Conservation (phyloP, 2,888 invertebrate genomes). For the Parnassius orleans region DNA sequence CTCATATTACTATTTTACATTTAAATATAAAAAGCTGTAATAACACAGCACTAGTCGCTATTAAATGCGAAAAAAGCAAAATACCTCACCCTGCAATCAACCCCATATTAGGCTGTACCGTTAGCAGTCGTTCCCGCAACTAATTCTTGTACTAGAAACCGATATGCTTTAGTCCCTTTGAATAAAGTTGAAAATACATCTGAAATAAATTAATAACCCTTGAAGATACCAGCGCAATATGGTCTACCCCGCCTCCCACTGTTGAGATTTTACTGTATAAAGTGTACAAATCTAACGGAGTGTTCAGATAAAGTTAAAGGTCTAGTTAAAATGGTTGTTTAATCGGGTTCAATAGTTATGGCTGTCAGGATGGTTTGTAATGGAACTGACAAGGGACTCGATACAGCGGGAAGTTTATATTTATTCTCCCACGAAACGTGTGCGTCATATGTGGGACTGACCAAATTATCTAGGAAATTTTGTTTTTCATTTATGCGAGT, state of each 20-base stretch:
- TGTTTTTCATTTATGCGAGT: background rate
- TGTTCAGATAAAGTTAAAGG: background rate
- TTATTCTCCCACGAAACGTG: conserved; percentile 8
- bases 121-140: conserved; percentile 39
- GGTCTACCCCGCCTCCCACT: background rate
- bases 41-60: conserved; percentile 14
- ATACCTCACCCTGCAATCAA: conserved; percentile 43
- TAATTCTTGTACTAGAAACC: conserved; percentile 27
- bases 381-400: conserved; percentile 4
- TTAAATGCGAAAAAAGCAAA: conserved; percentile 33
- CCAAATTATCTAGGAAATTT: background rate
- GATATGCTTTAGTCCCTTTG: conserved; percentile 13
- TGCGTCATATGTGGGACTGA: background rate
- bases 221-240: background rate
- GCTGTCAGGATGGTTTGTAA: conserved; percentile 6
- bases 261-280: background rate
- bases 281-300: background rate
- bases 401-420: conserved; percentile 8
- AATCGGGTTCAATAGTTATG: conserved; percentile 11
- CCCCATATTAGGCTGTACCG: conserved; percentile 57
- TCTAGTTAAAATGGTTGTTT: conserved; percentile 5
- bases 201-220: conserved; percentile 1
- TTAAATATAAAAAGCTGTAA: background rate
- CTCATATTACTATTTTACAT: background rate
- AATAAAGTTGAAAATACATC: conserved; percentile 15